phyloP scores from a whole-genome alignment of 2,113 vertebrate species.

The Falcunculus frontatus region DNA sequence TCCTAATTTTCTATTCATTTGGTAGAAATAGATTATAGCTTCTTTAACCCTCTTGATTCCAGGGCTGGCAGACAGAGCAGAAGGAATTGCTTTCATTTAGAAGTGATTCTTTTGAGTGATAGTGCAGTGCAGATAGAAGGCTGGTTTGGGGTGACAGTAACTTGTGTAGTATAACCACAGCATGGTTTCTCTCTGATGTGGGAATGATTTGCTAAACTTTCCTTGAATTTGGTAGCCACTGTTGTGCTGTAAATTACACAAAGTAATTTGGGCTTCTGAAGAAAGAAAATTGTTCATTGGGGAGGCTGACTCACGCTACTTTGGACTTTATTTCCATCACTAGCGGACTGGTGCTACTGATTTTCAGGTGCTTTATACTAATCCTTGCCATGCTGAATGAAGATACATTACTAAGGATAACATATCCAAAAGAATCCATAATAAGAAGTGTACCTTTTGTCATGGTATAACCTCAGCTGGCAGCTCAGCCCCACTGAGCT shows the following conservation, averaged over 20 bases:
- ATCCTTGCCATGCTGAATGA: not conserved
- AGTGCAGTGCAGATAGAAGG: not conserved
- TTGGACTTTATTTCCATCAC: not conserved
- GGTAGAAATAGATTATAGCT: slow-evolving; percentile 30
- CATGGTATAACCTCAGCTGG: not conserved
- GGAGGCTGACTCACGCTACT: not conserved
- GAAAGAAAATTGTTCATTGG: not conserved
- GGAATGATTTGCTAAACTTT: not conserved
- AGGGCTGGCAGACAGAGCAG: not conserved
- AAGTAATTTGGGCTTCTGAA: not conserved
- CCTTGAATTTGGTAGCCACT: not conserved
- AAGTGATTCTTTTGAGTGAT: not conserved
- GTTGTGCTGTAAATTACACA: not conserved
- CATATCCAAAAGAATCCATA: not conserved
- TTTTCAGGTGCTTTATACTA: not conserved
- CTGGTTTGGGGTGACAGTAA: not conserved
- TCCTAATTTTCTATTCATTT: slow-evolving; percentile 47
- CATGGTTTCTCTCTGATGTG: not conserved
- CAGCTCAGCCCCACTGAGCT: not conserved
- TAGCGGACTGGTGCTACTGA: not conserved
- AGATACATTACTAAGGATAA: not conserved
- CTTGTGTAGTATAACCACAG: not conserved
- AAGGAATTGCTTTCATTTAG: not conserved
- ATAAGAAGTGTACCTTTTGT: not conserved
- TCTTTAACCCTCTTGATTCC: slow-evolving; percentile 34